Base-by-base conservation (phyloP, 2,888 invertebrate species). In the Calameuta pallipes region DNA sequence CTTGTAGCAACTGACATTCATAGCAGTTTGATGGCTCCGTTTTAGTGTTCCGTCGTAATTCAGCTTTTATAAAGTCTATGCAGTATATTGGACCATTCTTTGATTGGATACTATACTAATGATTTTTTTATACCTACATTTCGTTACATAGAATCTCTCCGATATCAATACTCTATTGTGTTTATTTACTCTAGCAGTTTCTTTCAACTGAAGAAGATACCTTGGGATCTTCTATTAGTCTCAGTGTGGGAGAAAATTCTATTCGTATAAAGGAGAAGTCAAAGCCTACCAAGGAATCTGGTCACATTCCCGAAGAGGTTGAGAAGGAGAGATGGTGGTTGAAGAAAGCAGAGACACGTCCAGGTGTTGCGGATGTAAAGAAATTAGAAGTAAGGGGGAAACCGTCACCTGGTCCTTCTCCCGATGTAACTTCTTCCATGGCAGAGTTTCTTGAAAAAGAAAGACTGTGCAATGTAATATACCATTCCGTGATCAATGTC, bases 381-480 rank as follows among this genome's bases (percentile, higher is more conserved):
- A 87, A 86, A 23, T 41, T 75, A 3, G 85, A 83, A 4, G 31
- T 56, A 4, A 86, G 83, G 73, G 76, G 76, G 13, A 80, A 78
- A 73, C 78, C 79, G 11, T 81, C 83, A 6, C 83, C 85, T 11
- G 85, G 82, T 76, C 82, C 83, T 37, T 88, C 87, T 6, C 86
- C 89, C 9, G 89, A 90, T 35, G 82, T 86, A 75, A 90, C 86
- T 74, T 89, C 90, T 73, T 91, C 91, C 4, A 90, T 90, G 87
- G 88, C 87, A 79, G 90, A 91, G 37, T 91, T 91, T 84, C 83
- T 91, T 4, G 87, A 88, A 75, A 90, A 89, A 78, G 91, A 91
- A 79, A 88, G 85, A 80, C 85, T 89, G 82, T 91, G 91, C 84
- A 90, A 89, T 82, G 90, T 90, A 84, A 75, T 80, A 80, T 36